phyloP scores from a whole-genome alignment of 2,797 vertebrate genomes.

The Aplochiton taeniatus region DNA sequence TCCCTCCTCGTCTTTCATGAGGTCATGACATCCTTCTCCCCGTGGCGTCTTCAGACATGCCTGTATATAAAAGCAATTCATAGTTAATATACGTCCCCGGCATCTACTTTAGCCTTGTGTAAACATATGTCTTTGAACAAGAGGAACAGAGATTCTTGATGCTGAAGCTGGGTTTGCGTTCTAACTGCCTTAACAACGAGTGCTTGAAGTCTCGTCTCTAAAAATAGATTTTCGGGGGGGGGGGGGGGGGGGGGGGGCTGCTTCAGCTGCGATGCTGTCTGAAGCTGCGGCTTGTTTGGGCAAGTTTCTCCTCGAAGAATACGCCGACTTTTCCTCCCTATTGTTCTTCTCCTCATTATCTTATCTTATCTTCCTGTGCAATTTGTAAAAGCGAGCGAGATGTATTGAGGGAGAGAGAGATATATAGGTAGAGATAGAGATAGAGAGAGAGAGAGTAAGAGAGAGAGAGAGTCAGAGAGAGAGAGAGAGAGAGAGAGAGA shows the following conservation, averaged over 20 bases:
- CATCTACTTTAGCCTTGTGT: background rate
- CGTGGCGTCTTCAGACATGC: too few species aligned
- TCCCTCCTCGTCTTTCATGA: too few species aligned
- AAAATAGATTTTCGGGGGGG: conserved; percentile 24
- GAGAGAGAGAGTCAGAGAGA: too few species aligned
- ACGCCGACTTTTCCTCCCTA: background rate
- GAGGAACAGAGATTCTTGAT: background rate
- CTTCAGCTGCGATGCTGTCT: background rate
- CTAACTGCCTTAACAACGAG: conserved; percentile 14
- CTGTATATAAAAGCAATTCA: conserved; percentile 16
- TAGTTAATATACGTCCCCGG: conserved; percentile 38
- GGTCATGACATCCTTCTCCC: too few species aligned
- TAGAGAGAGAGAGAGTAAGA: too few species aligned
- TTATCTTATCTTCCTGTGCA: too few species aligned
- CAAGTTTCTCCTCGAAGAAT: background rate
- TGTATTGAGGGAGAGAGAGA: background rate
- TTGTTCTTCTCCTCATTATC: background rate
- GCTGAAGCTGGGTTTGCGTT: conserved; percentile 3
- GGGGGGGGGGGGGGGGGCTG: background rate
- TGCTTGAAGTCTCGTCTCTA: conserved; percentile 30
- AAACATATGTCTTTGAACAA: conserved; percentile 19
- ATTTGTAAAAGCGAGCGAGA: too few species aligned
- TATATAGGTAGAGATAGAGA: too few species aligned
- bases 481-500: too few species aligned
- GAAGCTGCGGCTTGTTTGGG: background rate